Conservation (phyloP, 2,888 invertebrate species). For the Seira sanloemensis region DNA sequence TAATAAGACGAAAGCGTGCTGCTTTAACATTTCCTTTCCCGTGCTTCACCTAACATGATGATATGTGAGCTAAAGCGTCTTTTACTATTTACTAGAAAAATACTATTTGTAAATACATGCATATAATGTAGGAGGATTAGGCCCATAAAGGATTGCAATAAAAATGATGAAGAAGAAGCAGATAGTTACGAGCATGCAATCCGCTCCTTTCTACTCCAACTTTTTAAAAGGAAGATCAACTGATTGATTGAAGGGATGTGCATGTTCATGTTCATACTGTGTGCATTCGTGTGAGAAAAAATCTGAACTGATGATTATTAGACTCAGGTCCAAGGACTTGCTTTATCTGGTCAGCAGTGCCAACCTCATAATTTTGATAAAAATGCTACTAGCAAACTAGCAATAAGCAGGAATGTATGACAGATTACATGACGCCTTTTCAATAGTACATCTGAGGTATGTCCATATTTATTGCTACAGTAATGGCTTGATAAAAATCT, state of each 20-base stretch:
- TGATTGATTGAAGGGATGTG: background rate
- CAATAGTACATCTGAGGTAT: background rate
- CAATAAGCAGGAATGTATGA: background rate
- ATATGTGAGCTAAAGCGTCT: background rate
- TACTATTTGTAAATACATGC: background rate
- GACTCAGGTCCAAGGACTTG: background rate
- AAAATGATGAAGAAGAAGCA: background rate
- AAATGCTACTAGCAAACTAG: background rate
- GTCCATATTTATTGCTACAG: background rate
- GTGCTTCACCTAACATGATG: background rate
- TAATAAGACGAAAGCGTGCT: background rate
- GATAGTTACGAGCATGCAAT: background rate
- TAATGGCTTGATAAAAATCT: background rate
- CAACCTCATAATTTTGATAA: background rate
- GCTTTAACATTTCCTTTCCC: conserved; percentile 6
- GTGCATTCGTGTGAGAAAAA: background rate
- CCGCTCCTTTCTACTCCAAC: background rate
- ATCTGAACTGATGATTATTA: background rate
- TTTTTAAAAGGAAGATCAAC: background rate
- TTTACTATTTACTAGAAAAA: conserved; percentile 10
- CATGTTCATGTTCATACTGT: background rate
- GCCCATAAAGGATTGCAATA: conserved; percentile 2
- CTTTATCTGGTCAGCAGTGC: conserved; percentile 10
- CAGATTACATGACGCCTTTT: background rate
- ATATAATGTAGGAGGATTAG: conserved; percentile 14